Base-by-base conservation (phyloP, 1,140 invertebrate genomes). In the Drosophila funebris region DNA sequence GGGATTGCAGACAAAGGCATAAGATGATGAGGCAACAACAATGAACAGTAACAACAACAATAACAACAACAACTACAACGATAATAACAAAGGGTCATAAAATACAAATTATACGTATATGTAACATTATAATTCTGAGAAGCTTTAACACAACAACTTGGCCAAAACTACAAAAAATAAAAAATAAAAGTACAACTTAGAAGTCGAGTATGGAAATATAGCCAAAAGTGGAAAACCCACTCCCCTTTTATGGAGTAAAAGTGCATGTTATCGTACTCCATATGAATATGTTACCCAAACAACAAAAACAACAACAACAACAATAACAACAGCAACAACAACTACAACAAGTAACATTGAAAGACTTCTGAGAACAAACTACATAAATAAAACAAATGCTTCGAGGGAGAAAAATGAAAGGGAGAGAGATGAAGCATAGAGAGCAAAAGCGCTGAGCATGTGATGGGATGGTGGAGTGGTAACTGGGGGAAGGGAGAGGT, bases 121-220 rank as follows among this genome's bases (percentile, higher is more conserved):
- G 61, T 64, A 57, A 62, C 58, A 71, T 71, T 27, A 58, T 66
- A 83, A 78, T 82, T 83, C 78, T 6, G 18, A 66, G 78, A 82
- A 81, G 75, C 50, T 63, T 44, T 50, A 71, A 64, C 29, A 54
- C 27, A 50, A 52, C 8, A 64, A 46, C 48, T 60, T 39, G 36
- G 14, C 27, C 41, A 39, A 69, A 67, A 69, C 44, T 43, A 18
- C 8, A 43, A 50, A 74, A 57, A 57, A 74, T 70, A 36, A 56
- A 37, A 48, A 37, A 63, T 36, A 7, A 33, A 33, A 33, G 31
- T 9, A 27, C 33, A 36, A 24, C 43, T 24, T 46, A n/a, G n/a
- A 46, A 46, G 43, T 46, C 43, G 7, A 46, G 13, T 41, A 41
- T 8, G 9, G 11, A 22, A 46, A 46, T 24, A 24, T 24, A 46